Evolutionary conservation across 2,113 vertebrate species (phyloP), one percentile per base, ranked within the genome.

Genomic region (Channa maculata): DNA sequence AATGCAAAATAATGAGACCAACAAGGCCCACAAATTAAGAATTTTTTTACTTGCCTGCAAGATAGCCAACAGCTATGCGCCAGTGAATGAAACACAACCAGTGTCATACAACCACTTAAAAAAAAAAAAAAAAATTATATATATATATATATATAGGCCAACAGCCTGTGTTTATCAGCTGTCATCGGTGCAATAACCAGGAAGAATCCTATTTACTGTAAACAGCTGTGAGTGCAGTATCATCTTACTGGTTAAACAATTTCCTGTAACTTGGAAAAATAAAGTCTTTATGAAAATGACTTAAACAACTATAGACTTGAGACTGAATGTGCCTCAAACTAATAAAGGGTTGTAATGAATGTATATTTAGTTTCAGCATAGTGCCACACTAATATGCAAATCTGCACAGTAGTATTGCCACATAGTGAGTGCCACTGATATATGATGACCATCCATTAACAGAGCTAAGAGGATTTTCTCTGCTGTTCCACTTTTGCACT

Each of bases 121-220:
- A 24, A 1, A 24, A 24, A 24, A 1, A 24, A 24, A 24, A 24
- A n/a, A n/a, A n/a, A n/a, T n/a, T n/a, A n/a, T n/a, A n/a, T n/a
- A n/a, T n/a, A n/a, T n/a, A n/a, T n/a, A n/a, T n/a, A n/a, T n/a
- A n/a, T n/a, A 71, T 34, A 48, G 43, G 72, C 61, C 59, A 74
- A n/a, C 68, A 33, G 63, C 2, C 38, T 62, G 48, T 37, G 51
- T 66, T 65, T 37, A 64, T 72, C 57, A 71, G 64, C n/a, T 39
- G 51, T 74, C 65, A 49, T 51, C 15, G 15, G 64, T 48, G 12
- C n/a, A 41, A 45, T 44, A 43, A 62, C 73, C 55, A 50, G 53
- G 38, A 71, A 59, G 36, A 44, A 43, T 37, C 9, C 11, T 34
- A 75, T 79, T 88, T 62, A 82, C 50, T 64, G 69, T 75, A 76